Percentiles rank a stretch among this genome's conserved stretches.
Evolutionary conservation across 2,113 vertebrate genomes (phyloP).

Genomic region (Pelobates fuscus): DNA sequence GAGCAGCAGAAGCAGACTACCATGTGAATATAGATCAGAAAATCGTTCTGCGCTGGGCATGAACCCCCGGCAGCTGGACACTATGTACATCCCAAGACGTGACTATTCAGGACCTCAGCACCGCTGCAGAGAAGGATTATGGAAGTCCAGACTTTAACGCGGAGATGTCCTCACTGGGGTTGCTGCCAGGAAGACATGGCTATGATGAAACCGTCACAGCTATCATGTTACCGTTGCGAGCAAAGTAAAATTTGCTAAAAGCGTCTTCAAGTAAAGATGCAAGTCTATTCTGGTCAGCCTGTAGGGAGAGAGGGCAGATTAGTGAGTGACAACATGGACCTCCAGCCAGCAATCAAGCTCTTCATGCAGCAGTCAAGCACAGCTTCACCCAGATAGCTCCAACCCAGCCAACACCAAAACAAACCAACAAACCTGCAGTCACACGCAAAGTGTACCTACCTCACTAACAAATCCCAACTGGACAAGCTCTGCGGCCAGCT

Average conservation of each 20-base stretch:
- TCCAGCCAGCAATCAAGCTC: too few relatives aligned
- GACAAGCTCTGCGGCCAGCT: slow-evolving; percentile 91
- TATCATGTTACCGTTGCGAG: slow-evolving; percentile 86
- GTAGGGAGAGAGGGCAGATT: background rate
- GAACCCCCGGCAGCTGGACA: background rate
- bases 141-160: background rate
- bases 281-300: slow-evolving; percentile 92
- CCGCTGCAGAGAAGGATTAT: background rate
- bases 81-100: background rate
- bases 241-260: slow-evolving; percentile 90
- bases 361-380: background rate
- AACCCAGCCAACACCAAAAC: background rate
- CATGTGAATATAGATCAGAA: background rate
- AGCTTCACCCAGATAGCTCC: background rate
- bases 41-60: background rate
- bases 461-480: slow-evolving; percentile 97
- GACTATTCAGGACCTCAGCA: background rate
- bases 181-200: slow-evolving; percentile 51
- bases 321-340: rapidly evolving
- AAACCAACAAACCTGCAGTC: background rate
- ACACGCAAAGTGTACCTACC: slow-evolving; percentile 64
- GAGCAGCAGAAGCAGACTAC: background rate
- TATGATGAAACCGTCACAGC: slow-evolving; percentile 95
- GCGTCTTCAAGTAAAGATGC: slow-evolving; percentile 95
- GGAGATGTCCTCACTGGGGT: background rate